A percentile compares a stretch with the other conserved stretches of the same genome.
phyloP scores from a whole-genome alignment of 1,140 invertebrate genomes.

The Halictus rubicundus region DNA sequence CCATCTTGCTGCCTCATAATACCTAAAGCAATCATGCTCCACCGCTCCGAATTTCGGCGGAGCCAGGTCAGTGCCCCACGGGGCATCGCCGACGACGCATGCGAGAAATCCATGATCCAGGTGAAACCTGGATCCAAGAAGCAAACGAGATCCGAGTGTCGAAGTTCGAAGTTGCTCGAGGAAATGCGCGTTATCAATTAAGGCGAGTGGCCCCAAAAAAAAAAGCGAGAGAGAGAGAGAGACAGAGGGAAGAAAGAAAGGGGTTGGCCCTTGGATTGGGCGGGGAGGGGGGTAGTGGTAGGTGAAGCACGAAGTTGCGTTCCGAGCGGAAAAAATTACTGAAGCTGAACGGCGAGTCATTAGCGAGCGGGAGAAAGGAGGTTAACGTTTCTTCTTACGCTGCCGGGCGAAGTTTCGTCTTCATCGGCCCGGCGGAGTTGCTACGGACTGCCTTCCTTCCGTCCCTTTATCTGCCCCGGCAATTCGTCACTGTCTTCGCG shows the following conservation, averaged over 20 bases:
- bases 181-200: constrained; percentile 14
- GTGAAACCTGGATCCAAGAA: not conserved
- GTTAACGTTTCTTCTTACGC: constrained; percentile 54
- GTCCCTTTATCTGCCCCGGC: constrained; percentile 53
- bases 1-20: no score
- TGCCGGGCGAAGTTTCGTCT: constrained; percentile 51
- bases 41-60: no score
- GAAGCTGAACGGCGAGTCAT: constrained; percentile 40
- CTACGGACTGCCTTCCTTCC: constrained; percentile 41
- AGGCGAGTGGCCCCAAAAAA: not conserved
- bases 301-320: constrained; percentile 40
- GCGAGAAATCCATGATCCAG: not conserved
- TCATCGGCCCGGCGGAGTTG: constrained; percentile 48
- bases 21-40: no score
- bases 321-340: constrained; percentile 41
- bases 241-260: no score
- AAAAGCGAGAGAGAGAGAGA: not conserved
- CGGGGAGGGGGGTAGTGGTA: no score
- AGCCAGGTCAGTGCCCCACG: no score
- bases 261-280: no score
- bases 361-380: constrained; percentile 42
- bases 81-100: no score
- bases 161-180: not conserved
- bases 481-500: constrained; percentile 63
- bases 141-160: not conserved